Base-by-base conservation (phyloP, 2,797 vertebrate species). In the Centroberyx gerrardi region DNA sequence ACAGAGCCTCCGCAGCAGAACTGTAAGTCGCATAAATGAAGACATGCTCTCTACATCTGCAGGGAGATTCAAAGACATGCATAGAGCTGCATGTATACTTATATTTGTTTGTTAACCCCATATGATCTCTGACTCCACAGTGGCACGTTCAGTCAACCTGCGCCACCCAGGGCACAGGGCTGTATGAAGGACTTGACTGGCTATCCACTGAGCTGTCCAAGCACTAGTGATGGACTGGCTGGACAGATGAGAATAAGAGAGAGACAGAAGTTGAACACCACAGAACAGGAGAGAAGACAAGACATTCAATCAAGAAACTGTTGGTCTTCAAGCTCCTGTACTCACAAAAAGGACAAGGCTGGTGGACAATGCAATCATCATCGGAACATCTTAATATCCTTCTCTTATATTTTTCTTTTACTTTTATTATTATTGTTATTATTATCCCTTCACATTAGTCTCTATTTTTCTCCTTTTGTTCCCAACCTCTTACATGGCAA, bases 141-240 rank as follows among this genome's bases (percentile, higher is more conserved):
- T 97, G 96, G 96, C 90, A 96, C 0, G 92, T 97, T 51, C 94
- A 97, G 92, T 93, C 95, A 2, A 95, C 97, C 73, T 97, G 96
- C 27, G 97, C 97, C 18, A 97, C 96, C 54, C 95, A 96, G 74
- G 97, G 97, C 80, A 93, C 88, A 0, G 97, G 97, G 66, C 94
- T 97, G 28, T 97, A 96, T 18, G 96, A 97, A 60, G 97, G 97
- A 84, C 95, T 97, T 66, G 96, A 97, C 81, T 97, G 96, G 96
- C 93, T 97, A 76, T 97, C 96, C 89, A 91, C 90, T 0, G 95
- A 96, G 89, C 92, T 97, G 72, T 93, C 92, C 7, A 96, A 96
- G 87, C 92, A 88, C 68, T 95, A 93, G 85, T 48, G 74, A 82
- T 2, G 42, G 68, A 83, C 65, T 71, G 81, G 54, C 68, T 80